A percentile compares a stretch with the other conserved stretches of the same genome.
Conservation (phyloP, 2,888 invertebrate genomes). For the Meteorus cinctellus region DNA sequence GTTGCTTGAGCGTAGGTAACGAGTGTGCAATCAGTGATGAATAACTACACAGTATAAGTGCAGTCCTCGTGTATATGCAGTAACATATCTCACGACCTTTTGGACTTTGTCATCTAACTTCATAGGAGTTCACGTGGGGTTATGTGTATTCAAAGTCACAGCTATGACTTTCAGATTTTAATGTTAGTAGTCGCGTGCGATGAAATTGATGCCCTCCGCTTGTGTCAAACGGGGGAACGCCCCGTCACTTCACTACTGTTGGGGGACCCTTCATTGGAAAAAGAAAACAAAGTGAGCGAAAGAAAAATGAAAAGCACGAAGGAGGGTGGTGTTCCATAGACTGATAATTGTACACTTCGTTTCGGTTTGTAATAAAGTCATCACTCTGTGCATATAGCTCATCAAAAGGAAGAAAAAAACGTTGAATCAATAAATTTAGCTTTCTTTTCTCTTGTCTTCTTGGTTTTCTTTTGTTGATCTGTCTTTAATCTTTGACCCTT, state of each 20-base stretch:
- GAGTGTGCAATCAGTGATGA: neutral
- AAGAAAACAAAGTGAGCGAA: slow-evolving; percentile 18
- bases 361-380: slow-evolving; percentile 67
- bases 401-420: slow-evolving; percentile 33
- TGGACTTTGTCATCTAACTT: slow-evolving; percentile 4
- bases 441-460: slow-evolving; percentile 18
- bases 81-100: slow-evolving; percentile 24
- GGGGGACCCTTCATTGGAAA: slow-evolving; percentile 20
- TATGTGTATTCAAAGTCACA: slow-evolving; percentile 34
- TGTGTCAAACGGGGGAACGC: slow-evolving; percentile 42
- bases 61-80: neutral
- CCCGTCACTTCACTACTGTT: slow-evolving; percentile 40
- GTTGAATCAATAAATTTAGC: slow-evolving; percentile 12
- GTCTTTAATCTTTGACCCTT: slow-evolving; percentile 42
- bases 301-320: slow-evolving; percentile 13
- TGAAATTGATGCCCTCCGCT: slow-evolving; percentile 48
- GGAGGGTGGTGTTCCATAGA: slow-evolving; percentile 39
- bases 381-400: slow-evolving; percentile 46
- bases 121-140: slow-evolving; percentile 17
- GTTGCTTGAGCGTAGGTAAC: slow-evolving; percentile 17
- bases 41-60: neutral
- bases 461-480: slow-evolving; percentile 28
- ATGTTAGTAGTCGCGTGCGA: slow-evolving; percentile 43
- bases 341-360: slow-evolving; percentile 65
- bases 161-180: slow-evolving; percentile 32